These are phyloP conservation scores for Chouioia cunea DNA, from an alignment of 2,888 invertebrate genomes.

Conservation along the genomic window DNA sequence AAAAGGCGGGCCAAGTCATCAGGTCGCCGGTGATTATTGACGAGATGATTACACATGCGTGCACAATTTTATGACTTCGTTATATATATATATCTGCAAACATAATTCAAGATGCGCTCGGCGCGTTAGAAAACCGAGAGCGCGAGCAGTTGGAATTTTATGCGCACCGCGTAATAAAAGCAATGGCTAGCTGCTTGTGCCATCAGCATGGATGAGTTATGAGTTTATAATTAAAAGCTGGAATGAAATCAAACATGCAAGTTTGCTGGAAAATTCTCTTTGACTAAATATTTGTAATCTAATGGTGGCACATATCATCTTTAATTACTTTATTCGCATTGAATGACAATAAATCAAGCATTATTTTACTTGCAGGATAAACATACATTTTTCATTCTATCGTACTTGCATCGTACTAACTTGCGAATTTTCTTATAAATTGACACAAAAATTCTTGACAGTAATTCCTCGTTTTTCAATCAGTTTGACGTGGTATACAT, in stretches of 20 bases:
- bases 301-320: too few relatives aligned
- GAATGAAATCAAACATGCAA: constrained; percentile 20
- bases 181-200: constrained; percentile 33
- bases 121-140: constrained; percentile 18
- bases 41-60: constrained; percentile 17
- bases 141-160: constrained; percentile 31
- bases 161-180: constrained; percentile 40
- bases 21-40: constrained; percentile 33
- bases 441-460: too few relatives aligned
- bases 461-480: too few relatives aligned
- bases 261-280: too few relatives aligned
- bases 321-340: too few relatives aligned
- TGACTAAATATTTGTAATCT: too few relatives aligned
- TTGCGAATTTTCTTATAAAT: too few relatives aligned
- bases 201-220: constrained; percentile 33
- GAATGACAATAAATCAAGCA: too few relatives aligned
- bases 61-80: constrained; percentile 24
- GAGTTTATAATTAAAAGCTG: constrained; percentile 43
- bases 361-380: too few relatives aligned
- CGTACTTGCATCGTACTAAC: too few relatives aligned
- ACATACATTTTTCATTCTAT: too few relatives aligned
- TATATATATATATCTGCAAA: constrained; percentile 21
- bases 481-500: too few relatives aligned
- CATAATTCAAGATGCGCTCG: constrained; percentile 30
- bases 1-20: constrained; percentile 24